phyloP scores from a whole-genome alignment of 2,888 invertebrate genomes.

The Boloria selene region DNA sequence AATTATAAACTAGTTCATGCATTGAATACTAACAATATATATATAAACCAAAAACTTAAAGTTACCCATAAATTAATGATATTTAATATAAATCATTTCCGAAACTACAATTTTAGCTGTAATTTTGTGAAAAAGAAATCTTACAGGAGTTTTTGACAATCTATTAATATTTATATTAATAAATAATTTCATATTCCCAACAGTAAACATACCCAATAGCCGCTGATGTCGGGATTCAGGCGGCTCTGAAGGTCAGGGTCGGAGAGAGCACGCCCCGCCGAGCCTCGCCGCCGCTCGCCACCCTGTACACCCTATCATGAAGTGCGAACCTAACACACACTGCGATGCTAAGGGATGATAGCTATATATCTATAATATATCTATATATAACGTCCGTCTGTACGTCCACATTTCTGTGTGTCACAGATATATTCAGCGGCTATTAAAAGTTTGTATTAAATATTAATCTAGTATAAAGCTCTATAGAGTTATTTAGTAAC shows the following conservation, averaged over 20 bases:
- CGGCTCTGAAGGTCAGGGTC: constrained; percentile 73
- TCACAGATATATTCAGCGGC: neutral
- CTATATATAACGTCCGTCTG: neutral
- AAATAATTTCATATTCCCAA: constrained; percentile 3
- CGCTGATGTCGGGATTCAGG: constrained; percentile 65
- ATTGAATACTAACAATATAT: too few relatives aligned
- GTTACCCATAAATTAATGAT: too few relatives aligned
- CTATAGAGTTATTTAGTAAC: too few relatives aligned
- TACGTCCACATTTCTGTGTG: neutral
- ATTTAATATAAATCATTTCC: too few relatives aligned
- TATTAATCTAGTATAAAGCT: too few relatives aligned
- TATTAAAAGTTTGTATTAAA: too few relatives aligned
- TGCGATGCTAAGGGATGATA: constrained; percentile 31
- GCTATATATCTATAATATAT: constrained; percentile 12
- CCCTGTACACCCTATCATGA: constrained; percentile 49
- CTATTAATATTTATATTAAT: neutral
- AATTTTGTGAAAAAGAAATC: too few relatives aligned
- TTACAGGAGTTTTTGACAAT: too few relatives aligned
- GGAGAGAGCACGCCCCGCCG: constrained; percentile 68
- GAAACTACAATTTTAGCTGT: too few relatives aligned
- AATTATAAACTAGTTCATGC: too few relatives aligned
- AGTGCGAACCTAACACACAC: constrained; percentile 44
- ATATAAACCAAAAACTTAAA: too few relatives aligned
- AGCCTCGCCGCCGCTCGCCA: constrained; percentile 64
- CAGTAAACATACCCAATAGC: constrained; percentile 68